Evolutionary conservation across 2,888 invertebrate genomes (phyloP), one percentile per base, ranked within the genome.

Genomic region (Junonia oenone): DNA sequence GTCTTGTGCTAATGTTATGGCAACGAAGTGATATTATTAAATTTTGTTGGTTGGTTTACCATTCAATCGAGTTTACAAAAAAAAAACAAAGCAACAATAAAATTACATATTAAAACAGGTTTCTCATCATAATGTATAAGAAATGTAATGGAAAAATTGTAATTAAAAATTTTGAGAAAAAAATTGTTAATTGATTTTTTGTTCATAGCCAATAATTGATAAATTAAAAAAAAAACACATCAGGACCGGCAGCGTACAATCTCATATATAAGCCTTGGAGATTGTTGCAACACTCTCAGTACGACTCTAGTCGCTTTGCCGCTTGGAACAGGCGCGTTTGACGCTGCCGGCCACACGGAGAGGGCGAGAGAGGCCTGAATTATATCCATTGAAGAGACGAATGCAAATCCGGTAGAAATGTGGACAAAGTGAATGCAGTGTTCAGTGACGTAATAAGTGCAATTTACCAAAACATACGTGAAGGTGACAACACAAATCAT

Each of bases 261-360:
- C 77, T 87, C 78, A 88, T 89, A 90, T 88, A 87, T 89, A 89
- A 89, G 81, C 83, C 82, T 85, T 83, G 83, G 81, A 68, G 78
- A 73, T 74, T 74, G 85, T 88, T 88, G 84, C 86, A 87, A 88
- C 84, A 88, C 81, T 74, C 82, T 90, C 90, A 91, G 90, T 90
- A 82, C 84, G 89, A 84, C 90, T 91, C 90, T 91, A 90, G 91
- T 91, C 91, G 91, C 90, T 90, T 90, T 91, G 91, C 90, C 90
- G 91, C 78, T 88, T 83, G 90, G 89, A 83, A 69, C 85, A 77
- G 85, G 88, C 84, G 83, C 83, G 81, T 78, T 64, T 49, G 56
- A 75, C 77, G 80, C 76, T 79, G 87, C 86, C 87, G 82, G 75
- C 84, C 84, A 81, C 78, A 84, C 89, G 90, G 90, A 90, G 85